phyloP scores from a whole-genome alignment of 2,113 vertebrate species.

The Rhodinocichla rosea region DNA sequence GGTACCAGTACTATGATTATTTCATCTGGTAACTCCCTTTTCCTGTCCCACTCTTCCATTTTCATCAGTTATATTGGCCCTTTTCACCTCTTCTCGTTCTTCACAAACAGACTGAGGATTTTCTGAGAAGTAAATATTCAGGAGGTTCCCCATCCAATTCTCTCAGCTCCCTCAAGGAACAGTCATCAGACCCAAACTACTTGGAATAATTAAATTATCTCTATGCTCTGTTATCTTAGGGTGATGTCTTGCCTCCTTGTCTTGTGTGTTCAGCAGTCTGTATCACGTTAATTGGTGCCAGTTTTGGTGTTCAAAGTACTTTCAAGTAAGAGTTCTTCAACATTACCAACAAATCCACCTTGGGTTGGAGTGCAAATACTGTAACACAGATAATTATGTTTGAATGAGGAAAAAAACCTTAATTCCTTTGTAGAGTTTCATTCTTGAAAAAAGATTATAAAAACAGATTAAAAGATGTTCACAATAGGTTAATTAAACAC shows the following conservation, averaged over 20 bases:
- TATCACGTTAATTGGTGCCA: not conserved
- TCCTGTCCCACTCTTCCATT: not conserved
- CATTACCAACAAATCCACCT: not conserved
- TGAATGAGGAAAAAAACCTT: not conserved
- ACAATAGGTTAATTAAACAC: not conserved
- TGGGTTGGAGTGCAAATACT: not conserved
- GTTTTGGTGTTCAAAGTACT: not conserved
- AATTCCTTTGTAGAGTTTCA: rapidly evolving
- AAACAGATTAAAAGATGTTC: not conserved
- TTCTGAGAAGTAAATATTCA: not conserved
- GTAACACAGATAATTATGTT: not conserved
- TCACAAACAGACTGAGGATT: rapidly evolving
- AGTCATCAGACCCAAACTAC: not conserved
- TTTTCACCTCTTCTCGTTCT: not conserved
- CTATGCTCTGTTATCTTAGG: not conserved
- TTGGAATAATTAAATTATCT: not conserved
- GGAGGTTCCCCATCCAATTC: not conserved
- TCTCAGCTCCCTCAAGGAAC: not conserved
- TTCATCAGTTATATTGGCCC: not conserved
- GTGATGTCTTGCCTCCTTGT: not conserved
- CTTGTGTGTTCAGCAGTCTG: not conserved
- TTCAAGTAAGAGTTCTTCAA: not conserved
- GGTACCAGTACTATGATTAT: not conserved
- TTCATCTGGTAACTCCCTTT: not conserved
- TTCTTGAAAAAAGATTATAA: not conserved